phyloP scores from a whole-genome alignment of 1,140 invertebrate genomes.

The Stenopsyche tienmushanensis region DNA sequence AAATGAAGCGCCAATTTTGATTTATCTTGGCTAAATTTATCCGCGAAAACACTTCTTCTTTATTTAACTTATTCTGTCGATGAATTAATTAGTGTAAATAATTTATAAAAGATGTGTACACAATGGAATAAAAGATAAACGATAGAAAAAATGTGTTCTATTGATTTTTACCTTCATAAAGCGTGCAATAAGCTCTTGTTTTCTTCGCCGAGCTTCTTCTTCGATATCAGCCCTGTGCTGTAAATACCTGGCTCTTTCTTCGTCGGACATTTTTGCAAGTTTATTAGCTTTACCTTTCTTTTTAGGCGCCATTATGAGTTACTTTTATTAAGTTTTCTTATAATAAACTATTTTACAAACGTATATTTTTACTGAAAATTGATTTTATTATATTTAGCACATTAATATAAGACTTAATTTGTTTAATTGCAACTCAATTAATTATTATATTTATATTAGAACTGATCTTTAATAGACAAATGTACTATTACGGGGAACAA shows the following conservation, averaged over 20 bases:
- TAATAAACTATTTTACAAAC: no score
- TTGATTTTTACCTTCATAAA: constrained; percentile 70
- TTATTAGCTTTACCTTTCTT: constrained; percentile 73
- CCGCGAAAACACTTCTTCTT: constrained; percentile 73
- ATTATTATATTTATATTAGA: no score
- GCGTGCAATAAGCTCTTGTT: constrained; percentile 72
- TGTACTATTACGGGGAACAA: no score
- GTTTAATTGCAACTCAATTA: no score
- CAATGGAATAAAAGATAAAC: background rate
- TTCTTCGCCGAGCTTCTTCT: constrained; percentile 72
- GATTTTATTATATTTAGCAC: no score
- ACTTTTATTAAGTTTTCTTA: background rate
- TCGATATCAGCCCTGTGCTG: constrained; percentile 77
- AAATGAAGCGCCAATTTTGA: constrained; percentile 75
- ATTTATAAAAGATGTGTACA: background rate
- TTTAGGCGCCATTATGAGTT: constrained; percentile 58
- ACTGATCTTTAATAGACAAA: no score
- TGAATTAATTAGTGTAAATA: constrained; percentile 25
- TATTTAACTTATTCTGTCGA: constrained; percentile 74
- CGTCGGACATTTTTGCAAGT: constrained; percentile 77
- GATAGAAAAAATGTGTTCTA: background rate
- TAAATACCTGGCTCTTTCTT: constrained; percentile 74
- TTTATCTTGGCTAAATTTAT: constrained; percentile 81
- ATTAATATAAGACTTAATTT: no score
- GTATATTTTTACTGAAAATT: no score